These are phyloP conservation scores for Hestina assimilis DNA, from an alignment of 1,140 invertebrate species.

Conservation along the genomic window DNA sequence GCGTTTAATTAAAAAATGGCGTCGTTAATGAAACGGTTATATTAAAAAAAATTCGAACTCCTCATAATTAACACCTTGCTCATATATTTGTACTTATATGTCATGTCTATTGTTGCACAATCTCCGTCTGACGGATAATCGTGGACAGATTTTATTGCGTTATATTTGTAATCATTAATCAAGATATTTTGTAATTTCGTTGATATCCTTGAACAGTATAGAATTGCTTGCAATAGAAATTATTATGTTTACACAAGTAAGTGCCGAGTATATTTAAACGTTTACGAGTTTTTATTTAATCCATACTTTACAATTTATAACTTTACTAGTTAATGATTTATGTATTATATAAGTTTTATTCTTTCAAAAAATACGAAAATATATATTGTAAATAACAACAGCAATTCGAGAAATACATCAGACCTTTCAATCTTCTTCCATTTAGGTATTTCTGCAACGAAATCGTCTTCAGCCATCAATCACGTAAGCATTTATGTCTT, in stretches of 20 bases:
- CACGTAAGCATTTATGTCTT: too few relatives aligned
- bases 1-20: constrained; percentile 76
- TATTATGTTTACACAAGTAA: not conserved
- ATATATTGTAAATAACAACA: too few relatives aligned
- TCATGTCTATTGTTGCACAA: constrained; percentile 40
- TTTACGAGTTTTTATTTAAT: too few relatives aligned
- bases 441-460: too few relatives aligned
- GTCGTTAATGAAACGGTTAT: constrained; percentile 67
- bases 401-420: too few relatives aligned
- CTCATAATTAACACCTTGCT: constrained; percentile 52
- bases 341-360: too few relatives aligned
- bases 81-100: constrained; percentile 43
- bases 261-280: not conserved
- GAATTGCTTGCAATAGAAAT: not conserved
- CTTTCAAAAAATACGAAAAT: too few relatives aligned
- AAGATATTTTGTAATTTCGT: constrained; percentile 25
- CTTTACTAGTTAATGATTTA: too few relatives aligned
- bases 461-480: too few relatives aligned
- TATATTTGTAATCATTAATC: constrained; percentile 51
- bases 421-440: too few relatives aligned
- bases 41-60: constrained; percentile 57
- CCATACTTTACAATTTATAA: too few relatives aligned
- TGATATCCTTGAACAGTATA: not conserved
- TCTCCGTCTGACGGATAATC: constrained; percentile 16
- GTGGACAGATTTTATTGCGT: constrained; percentile 39